These are phyloP conservation scores for Rhysida immarginata DNA, from an alignment of 1,140 invertebrate genomes.

Conservation along the genomic window DNA sequence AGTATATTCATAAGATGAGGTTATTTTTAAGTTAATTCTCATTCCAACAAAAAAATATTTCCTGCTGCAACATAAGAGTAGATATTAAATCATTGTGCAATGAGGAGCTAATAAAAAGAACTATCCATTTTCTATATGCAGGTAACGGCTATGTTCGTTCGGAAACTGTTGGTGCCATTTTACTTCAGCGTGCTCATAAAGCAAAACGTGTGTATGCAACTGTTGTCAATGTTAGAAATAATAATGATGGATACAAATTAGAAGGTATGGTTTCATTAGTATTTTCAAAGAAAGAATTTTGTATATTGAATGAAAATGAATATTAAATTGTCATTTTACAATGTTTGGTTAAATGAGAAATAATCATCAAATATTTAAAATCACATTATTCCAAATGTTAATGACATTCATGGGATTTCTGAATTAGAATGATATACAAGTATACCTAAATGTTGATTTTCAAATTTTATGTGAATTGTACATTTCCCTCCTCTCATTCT, in stretches of 20 bases:
- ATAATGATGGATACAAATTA: slow-evolving; percentile 41
- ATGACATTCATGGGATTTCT: not conserved
- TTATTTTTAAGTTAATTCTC: not conserved
- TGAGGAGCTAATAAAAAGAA: no score
- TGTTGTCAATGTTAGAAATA: slow-evolving; percentile 39
- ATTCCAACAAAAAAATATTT: no score
- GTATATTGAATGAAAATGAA: no score
- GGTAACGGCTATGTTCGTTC: slow-evolving; percentile 38
- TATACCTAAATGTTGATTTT: not conserved
- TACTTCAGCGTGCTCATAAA: slow-evolving; percentile 33
- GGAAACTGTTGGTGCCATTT: slow-evolving; percentile 37
- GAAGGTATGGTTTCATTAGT: slow-evolving; percentile 23
- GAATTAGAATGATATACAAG: not conserved
- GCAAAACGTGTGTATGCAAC: slow-evolving; percentile 38
- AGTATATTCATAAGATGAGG: not conserved
- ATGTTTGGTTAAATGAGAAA: no score
- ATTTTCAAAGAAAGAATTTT: not conserved
- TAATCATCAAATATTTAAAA: not conserved
- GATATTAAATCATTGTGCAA: no score
- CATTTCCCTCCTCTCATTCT: no score
- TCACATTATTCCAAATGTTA: not conserved
- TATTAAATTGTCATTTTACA: no score
- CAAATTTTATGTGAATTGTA: not conserved
- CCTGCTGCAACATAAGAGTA: no score
- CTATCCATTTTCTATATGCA: slow-evolving; percentile 16